Percentiles rank a stretch among this genome's conserved stretches.
Evolutionary conservation across 2,113 vertebrate species (phyloP).

Genomic region (Cynocephalus volans): DNA sequence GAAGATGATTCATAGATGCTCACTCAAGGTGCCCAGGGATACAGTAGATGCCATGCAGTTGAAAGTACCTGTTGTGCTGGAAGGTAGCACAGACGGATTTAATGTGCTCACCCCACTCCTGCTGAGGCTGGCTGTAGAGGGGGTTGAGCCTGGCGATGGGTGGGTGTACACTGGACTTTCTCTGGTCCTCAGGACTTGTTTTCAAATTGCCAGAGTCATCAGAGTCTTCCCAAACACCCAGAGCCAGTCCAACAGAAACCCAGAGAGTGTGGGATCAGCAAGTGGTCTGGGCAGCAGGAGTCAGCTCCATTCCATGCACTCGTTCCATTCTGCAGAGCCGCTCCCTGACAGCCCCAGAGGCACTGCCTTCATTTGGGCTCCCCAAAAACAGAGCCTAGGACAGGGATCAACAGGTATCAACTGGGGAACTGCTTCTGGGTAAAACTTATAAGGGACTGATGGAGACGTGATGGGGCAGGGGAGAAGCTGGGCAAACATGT

Average conservation of each 20-base stretch:
- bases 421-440: not conserved
- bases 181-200: not conserved
- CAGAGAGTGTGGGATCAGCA: not conserved
- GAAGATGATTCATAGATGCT: constrained; percentile 70
- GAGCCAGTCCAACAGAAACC: not conserved
- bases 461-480: not conserved
- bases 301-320: not conserved
- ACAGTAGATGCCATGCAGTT: not conserved
- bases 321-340: not conserved
- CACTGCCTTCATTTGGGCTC: not conserved
- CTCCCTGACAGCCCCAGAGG: not conserved
- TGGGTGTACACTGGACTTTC: not conserved
- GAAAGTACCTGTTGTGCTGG: constrained; percentile 18
- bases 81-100: not conserved
- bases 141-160: not conserved
- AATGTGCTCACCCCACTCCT: constrained; percentile 15
- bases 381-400: not conserved
- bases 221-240: not conserved
- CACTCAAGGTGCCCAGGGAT: not conserved
- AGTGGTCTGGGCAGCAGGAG: not conserved
- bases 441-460: no score
- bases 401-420: not conserved
- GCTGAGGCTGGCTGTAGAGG: not conserved
- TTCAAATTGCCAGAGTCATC: not conserved
- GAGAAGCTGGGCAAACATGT: not conserved